Evolutionary conservation across 92 coral and sea anemone species (phyloP).

Genomic region (Epizoanthus rinbou): DNA sequence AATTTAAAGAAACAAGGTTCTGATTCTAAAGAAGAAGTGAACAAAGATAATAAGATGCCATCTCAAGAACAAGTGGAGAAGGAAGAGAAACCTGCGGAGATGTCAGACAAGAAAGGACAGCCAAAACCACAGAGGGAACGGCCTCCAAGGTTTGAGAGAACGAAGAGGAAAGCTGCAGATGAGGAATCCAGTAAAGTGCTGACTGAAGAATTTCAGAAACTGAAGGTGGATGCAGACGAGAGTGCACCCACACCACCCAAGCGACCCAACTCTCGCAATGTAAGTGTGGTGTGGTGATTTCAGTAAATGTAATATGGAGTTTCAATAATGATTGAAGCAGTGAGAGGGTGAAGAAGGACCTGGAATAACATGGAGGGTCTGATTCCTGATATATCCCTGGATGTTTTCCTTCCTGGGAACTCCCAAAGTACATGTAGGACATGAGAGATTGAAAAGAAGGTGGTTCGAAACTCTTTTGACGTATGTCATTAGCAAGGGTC

Average conservation of each 20-base stretch:
- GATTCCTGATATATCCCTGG: too few species aligned
- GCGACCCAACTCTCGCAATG: constrained; percentile 41
- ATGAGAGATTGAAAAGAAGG: too few species aligned
- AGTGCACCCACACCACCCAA: constrained; percentile 43
- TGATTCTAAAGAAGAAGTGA: constrained; percentile 30
- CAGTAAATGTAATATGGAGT: too few species aligned
- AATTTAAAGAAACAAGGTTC: constrained; percentile 36
- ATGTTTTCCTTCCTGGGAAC: too few species aligned
- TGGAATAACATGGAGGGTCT: too few species aligned
- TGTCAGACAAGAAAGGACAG: constrained; percentile 64
- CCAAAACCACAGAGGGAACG: constrained; percentile 79
- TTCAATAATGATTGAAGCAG: too few species aligned
- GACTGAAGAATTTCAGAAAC: constrained; percentile 34
- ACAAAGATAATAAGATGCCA: constrained; percentile 48
- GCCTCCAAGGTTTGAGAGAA: constrained; percentile 75
- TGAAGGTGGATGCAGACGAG: constrained; percentile 25
- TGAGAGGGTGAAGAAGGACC: too few species aligned
- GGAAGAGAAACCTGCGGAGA: constrained; percentile 39
- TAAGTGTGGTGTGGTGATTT: neutral
- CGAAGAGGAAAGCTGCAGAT: constrained; percentile 63
- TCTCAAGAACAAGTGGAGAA: constrained; percentile 49
- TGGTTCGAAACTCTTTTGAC: too few species aligned
- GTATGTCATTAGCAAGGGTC: too few species aligned
- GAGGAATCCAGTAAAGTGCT: constrained; percentile 63
- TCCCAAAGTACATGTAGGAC: too few species aligned